Base-by-base conservation (phyloP, 92 coral and sea anemone species). In the Epizoanthus stellaris region DNA sequence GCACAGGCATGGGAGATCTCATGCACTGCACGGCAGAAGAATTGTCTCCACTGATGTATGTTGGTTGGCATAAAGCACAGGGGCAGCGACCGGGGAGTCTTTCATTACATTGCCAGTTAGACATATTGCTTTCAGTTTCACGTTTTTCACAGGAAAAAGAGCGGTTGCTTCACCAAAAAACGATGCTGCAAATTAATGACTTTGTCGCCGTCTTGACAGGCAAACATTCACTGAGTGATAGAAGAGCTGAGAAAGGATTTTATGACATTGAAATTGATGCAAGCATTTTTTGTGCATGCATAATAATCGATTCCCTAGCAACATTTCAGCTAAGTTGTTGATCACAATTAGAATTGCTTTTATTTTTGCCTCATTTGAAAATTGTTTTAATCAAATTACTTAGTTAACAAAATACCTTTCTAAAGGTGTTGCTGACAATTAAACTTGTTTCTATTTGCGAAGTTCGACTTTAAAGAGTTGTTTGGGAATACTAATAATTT, bases 201-300 rank as follows among this genome's bases (percentile, higher is more conserved):
- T 20, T 43, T 62, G 72, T 79, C 23, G 13, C 38, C 61, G 21
- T 42, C n/a, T 57, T 45, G 71, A 70, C 58, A 43, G 60, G 59
- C 83, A 79, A 79, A 79, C 83, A 79, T 79, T 63, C 45, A 45
- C 83, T 79, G 72, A 79, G 72, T 79, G 83, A 79, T 71, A 79
- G 39, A 40, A 79, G 20, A 71, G 72, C 8, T 38, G 71, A 62
- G 70, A 79, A 62, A 58, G 73, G 57, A 45, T 45, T 77, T 62
- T 79, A 79, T 79, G 59, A 79, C 59, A 79, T 38, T 64, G 58
- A 79, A 79, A 79, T 79, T 38, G 72, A 62, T 79, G 83, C 83
- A 70, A 25, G n/a, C 83, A 79, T 79, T 62, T 79, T 76, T 79
- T 79, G 11, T 42, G 83, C 83, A 17, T 42, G 83, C 83, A 17